Percentiles rank a stretch among this genome's conserved stretches.
Conservation (phyloP, 2,888 invertebrate genomes). For the Steinernema scapterisci region DNA sequence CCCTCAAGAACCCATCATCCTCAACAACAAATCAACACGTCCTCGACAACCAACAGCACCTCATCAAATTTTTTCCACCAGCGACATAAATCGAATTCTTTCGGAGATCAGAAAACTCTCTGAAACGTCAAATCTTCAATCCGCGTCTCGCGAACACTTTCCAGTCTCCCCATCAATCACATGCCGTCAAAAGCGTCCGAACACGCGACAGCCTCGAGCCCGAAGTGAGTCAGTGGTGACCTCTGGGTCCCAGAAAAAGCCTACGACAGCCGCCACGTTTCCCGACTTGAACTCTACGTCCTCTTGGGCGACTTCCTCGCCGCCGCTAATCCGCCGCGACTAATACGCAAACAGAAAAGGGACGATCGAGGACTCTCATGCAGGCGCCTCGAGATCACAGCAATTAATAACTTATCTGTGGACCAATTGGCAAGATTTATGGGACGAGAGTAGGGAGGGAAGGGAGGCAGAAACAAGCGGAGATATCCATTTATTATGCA, state of each 20-base stretch:
- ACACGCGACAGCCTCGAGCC: background rate
- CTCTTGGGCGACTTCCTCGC: background rate
- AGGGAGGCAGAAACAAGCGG: background rate
- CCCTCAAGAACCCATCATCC: too few species aligned
- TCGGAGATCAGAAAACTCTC: conserved; percentile 19
- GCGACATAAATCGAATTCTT: too few species aligned
- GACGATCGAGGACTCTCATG: background rate
- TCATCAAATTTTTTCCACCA: too few species aligned
- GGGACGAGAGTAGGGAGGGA: background rate
- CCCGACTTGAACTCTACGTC: background rate
- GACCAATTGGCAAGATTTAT: conserved; percentile 15
- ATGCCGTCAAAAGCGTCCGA: background rate
- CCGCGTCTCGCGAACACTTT: background rate
- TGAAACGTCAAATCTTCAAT: background rate
- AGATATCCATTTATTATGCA: conserved; percentile 24
- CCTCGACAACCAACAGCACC: too few species aligned
- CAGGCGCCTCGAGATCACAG: background rate
- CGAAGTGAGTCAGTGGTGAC: background rate
- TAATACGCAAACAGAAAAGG: conserved; percentile 16
- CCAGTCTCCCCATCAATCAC: conserved; percentile 4
- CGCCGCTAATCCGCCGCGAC: conserved; percentile 8
- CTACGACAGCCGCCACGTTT: background rate
- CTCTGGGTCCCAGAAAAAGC: background rate
- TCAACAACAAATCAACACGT: too few species aligned
- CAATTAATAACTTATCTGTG: conserved; percentile 14